Conservation (phyloP, 2,888 invertebrate species). For the Cepaea hortensis region DNA sequence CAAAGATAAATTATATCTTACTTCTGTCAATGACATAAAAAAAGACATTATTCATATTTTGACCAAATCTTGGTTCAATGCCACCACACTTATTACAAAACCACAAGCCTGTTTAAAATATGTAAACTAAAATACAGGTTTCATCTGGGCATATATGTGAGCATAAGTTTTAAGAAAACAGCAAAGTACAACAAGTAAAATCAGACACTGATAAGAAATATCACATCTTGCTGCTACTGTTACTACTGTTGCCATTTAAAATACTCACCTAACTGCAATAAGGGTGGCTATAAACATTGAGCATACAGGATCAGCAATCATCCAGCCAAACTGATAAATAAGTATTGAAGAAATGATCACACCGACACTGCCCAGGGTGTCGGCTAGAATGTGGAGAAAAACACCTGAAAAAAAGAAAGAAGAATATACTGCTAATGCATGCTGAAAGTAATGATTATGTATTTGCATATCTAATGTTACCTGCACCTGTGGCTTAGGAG, state of each 20-base stretch:
- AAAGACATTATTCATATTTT: no score
- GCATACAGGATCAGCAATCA: constrained; percentile 98
- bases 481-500: no score
- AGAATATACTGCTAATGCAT: not conserved
- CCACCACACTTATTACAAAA: no score
- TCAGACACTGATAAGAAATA: not conserved
- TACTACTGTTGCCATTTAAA: not conserved
- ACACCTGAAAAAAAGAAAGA: constrained; percentile 81
- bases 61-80: no score
- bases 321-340: constrained; percentile 97
- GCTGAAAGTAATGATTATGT: not conserved
- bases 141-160: no score
- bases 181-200: not conserved
- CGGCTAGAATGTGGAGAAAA: constrained; percentile 95
- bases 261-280: constrained; percentile 88
- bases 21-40: no score
- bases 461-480: no score
- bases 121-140: no score
- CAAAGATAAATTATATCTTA: no score
- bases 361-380: constrained; percentile 96
- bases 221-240: not conserved
- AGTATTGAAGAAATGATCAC: constrained; percentile 95
- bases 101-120: no score
- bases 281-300: constrained; percentile 96
- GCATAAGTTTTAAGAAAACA: no score